Percentiles rank a stretch among this genome's conserved stretches.
phyloP scores from a whole-genome alignment of 2,888 invertebrate species.

The Aricia artaxerxes region DNA sequence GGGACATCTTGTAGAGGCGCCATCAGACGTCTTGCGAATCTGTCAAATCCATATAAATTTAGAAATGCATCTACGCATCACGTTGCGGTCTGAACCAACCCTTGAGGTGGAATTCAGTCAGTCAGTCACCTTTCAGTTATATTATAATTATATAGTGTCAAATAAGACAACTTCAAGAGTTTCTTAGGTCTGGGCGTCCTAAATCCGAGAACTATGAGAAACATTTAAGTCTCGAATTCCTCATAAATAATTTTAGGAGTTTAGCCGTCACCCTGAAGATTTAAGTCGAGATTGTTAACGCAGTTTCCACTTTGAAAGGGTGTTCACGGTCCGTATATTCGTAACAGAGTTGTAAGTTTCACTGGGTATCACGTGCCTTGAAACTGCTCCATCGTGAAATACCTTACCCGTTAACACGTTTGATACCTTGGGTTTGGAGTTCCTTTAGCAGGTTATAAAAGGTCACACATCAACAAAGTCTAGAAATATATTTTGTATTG shows the following conservation, averaged over 20 bases:
- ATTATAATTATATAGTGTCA: background rate
- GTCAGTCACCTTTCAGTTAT: too few species aligned
- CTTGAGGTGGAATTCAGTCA: too few species aligned
- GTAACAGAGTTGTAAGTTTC: slow-evolving; percentile 9
- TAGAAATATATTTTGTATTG: too few species aligned
- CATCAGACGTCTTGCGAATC: too few species aligned
- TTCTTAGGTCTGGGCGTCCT: background rate
- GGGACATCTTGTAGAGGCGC: too few species aligned
- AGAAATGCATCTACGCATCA: too few species aligned
- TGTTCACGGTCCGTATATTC: slow-evolving; percentile 8
- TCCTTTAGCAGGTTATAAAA: background rate
- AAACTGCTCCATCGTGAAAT: background rate
- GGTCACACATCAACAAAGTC: background rate
- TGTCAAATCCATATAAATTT: too few species aligned
- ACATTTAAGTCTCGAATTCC: slow-evolving; percentile 22
- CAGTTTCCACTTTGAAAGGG: slow-evolving; percentile 35
- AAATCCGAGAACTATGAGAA: slow-evolving; percentile 5
- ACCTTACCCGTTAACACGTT: background rate
- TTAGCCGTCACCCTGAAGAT: slow-evolving; percentile 27
- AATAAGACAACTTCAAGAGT: background rate
- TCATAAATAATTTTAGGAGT: slow-evolving; percentile 23
- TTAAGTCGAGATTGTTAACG: slow-evolving; percentile 36
- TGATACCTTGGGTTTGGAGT: background rate
- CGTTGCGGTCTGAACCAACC: too few species aligned
- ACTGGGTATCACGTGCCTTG: background rate